Evolutionary conservation across 64 coral and sea anemone species (phyloP).

Genomic region (Hydrozoanthus tunicans): DNA sequence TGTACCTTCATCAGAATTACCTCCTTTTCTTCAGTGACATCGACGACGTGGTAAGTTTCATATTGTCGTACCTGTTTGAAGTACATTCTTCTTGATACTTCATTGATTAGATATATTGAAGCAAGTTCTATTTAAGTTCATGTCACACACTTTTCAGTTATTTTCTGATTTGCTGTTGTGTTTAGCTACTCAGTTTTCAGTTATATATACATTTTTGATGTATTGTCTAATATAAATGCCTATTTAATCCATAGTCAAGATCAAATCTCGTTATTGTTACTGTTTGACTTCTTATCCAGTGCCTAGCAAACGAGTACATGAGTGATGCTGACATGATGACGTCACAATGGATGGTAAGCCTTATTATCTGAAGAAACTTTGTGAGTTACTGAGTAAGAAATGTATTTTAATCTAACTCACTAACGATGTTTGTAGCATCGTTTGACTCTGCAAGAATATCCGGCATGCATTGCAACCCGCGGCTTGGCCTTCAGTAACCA

Average conservation of each 20-base stretch:
- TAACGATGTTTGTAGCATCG: constrained; percentile 63
- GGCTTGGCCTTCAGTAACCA: constrained; percentile 81
- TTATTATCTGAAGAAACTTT: background rate
- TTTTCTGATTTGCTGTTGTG: no score
- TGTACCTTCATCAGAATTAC: constrained; percentile 98
- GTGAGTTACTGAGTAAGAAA: background rate
- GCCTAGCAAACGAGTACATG: constrained; percentile 65
- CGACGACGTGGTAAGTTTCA: constrained; percentile 84
- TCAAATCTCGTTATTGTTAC: background rate
- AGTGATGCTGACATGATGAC: constrained; percentile 90
- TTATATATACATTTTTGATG: no score
- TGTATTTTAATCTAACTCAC: background rate
- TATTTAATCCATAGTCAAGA: no score
- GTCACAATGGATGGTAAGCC: constrained; percentile 94
- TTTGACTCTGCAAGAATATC: constrained; percentile 78
- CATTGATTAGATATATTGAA: no score
- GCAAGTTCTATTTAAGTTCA: no score
- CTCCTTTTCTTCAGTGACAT: constrained; percentile 85
- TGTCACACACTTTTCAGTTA: no score
- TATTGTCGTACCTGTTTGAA: no score
- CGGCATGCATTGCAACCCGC: constrained; percentile 77
- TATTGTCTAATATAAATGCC: no score
- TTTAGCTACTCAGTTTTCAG: no score
- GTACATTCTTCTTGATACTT: no score
- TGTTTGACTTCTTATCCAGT: constrained; percentile 50